Conservation (phyloP, 2,888 invertebrate species). For the Pristionchus maxplancki region DNA sequence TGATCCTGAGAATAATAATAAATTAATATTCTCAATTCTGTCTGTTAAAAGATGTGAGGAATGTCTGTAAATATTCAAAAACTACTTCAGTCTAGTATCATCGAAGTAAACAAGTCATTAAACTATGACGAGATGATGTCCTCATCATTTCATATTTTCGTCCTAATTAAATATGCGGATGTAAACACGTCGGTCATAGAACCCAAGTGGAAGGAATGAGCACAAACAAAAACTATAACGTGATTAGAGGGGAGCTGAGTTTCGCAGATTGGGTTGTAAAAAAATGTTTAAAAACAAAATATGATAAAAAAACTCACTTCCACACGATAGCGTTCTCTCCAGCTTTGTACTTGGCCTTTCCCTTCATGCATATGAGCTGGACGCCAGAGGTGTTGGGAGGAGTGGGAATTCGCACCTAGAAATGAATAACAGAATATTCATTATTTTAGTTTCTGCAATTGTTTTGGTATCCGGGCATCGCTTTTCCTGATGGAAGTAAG, state of each 20-base stretch:
- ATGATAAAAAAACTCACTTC: constrained; percentile 84
- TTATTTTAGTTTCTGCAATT: no score
- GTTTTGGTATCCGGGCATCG: no score
- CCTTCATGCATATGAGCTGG: constrained; percentile 97
- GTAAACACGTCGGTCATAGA: background rate
- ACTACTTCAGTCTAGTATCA: background rate
- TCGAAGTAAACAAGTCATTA: background rate
- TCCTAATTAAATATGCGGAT: background rate
- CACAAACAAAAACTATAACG: no score
- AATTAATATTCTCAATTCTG: background rate
- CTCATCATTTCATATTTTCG: background rate
- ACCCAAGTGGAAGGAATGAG: background rate
- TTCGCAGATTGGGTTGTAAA: no score
- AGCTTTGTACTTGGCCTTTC: constrained; percentile 98
- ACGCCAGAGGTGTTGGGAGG: constrained; percentile 99
- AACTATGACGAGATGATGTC: background rate
- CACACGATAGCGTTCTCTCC: constrained; percentile 98
- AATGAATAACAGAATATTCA: constrained; percentile 19
- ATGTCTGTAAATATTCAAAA: no score
- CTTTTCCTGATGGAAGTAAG: background rate
- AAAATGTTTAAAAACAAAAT: background rate
- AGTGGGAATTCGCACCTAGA: constrained; percentile 90
- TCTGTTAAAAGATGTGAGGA: no score
- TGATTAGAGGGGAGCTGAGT: no score
- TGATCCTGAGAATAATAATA: constrained; percentile 79